A percentile compares a stretch with the other conserved stretches of the same genome.
These are phyloP conservation scores for Chelon labrosus DNA, from an alignment of 2,797 vertebrate genomes.

Conservation along the genomic window DNA sequence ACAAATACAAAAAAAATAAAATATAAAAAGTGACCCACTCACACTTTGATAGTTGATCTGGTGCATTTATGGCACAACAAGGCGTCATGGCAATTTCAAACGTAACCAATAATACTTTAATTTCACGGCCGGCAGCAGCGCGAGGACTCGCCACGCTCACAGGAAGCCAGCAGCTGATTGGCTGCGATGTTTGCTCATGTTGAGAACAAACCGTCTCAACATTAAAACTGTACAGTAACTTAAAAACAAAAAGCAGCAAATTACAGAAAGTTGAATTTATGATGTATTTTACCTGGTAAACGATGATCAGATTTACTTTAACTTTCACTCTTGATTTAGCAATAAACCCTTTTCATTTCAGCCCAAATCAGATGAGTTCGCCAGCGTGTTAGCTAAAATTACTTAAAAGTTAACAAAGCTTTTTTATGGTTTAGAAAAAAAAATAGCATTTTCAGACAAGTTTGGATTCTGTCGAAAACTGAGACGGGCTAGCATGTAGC, in stretches of 20 bases:
- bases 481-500: background rate
- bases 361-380: background rate
- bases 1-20: slow-evolving; percentile 37
- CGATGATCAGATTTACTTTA: background rate
- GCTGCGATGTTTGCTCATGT: too few relatives aligned
- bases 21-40: slow-evolving; percentile 43
- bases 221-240: too few relatives aligned
- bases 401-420: too few relatives aligned
- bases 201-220: too few relatives aligned
- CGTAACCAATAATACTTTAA: slow-evolving; percentile 39
- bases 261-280: too few relatives aligned
- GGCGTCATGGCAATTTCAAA: slow-evolving; percentile 33
- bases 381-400: too few relatives aligned
- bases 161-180: too few relatives aligned
- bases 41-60: slow-evolving; percentile 38
- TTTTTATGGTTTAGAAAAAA: too few relatives aligned
- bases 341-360: background rate
- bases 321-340: background rate
- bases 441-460: too few relatives aligned
- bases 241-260: too few relatives aligned
- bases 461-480: background rate
- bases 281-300: background rate
- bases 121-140: background rate
- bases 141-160: too few relatives aligned
- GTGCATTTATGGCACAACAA: slow-evolving; percentile 70